These are phyloP conservation scores for Digitonthophagus gazella DNA, from an alignment of 2,888 invertebrate genomes.

Conservation along the genomic window DNA sequence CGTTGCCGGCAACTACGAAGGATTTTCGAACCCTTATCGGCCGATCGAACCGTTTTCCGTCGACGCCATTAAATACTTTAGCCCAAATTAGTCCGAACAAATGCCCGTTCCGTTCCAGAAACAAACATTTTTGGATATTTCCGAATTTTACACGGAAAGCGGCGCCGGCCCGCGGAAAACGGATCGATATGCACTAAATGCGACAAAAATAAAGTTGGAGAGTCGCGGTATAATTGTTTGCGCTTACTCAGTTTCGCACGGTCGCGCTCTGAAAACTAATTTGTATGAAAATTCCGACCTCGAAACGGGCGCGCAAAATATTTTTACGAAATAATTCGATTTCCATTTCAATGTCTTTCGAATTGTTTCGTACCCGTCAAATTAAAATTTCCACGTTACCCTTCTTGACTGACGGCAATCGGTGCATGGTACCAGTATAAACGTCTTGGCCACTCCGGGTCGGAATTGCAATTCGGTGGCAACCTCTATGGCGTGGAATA, in stretches of 20 bases:
- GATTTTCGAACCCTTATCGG: constrained; percentile 1
- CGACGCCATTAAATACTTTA: constrained; percentile 26
- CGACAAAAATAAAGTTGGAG: neutral
- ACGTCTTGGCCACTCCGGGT: constrained; percentile 78
- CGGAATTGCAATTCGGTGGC: constrained; percentile 75
- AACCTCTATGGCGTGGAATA: constrained; percentile 73
- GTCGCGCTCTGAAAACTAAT: neutral
- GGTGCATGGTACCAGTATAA: constrained; percentile 78
- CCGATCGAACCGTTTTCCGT: constrained; percentile 25
- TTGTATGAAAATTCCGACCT: neutral
- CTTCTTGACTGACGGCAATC: constrained; percentile 66
- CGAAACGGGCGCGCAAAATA: neutral
- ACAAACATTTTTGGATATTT: neutral
- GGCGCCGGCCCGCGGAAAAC: too few relatives aligned
- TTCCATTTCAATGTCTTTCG: neutral
- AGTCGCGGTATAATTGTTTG: neutral
- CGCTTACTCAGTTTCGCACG: neutral
- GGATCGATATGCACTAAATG: neutral
- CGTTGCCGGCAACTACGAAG: constrained; percentile 17
- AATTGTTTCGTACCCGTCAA: too few relatives aligned
- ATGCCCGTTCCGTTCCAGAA: neutral
- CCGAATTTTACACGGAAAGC: neutral
- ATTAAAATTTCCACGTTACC: too few relatives aligned
- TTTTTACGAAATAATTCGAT: too few relatives aligned
- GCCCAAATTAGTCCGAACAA: neutral